These are phyloP conservation scores for Petaurus breviceps DNA, from an alignment of 2,113 vertebrate species.

Conservation along the genomic window DNA sequence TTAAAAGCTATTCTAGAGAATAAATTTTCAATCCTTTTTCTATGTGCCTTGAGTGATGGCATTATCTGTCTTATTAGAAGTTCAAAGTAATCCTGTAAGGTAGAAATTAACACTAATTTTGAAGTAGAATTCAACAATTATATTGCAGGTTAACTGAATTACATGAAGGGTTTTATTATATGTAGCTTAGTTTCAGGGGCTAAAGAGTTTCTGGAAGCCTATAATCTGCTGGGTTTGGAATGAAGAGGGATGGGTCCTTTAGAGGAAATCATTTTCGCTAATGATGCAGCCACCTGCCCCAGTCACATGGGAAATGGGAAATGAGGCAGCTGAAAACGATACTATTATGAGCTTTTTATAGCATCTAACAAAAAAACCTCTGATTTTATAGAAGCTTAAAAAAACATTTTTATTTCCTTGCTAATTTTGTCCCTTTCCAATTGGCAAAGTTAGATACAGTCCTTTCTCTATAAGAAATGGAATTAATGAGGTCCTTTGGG, in stretches of 20 bases:
- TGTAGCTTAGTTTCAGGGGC: neutral
- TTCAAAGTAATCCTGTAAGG: neutral
- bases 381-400: conserved; percentile 26
- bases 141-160: neutral
- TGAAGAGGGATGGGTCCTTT: neutral
- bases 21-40: neutral
- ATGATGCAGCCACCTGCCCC: neutral
- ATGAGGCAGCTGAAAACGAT: neutral
- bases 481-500: conserved; percentile 8
- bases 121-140: neutral
- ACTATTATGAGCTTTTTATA: neutral
- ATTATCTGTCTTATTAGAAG: neutral
- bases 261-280: conserved; percentile 3
- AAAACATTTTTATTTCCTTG: neutral
- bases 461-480: neutral
- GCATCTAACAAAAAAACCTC: neutral
- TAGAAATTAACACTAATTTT: neutral
- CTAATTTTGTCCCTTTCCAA: neutral
- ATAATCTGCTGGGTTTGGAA: neutral
- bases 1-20: neutral
- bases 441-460: neutral
- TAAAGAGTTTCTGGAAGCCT: neutral
- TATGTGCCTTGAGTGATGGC: neutral
- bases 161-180: neutral
- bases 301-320: neutral